Conservation (phyloP, 2,797 vertebrate genomes). For the Periparus ater region DNA sequence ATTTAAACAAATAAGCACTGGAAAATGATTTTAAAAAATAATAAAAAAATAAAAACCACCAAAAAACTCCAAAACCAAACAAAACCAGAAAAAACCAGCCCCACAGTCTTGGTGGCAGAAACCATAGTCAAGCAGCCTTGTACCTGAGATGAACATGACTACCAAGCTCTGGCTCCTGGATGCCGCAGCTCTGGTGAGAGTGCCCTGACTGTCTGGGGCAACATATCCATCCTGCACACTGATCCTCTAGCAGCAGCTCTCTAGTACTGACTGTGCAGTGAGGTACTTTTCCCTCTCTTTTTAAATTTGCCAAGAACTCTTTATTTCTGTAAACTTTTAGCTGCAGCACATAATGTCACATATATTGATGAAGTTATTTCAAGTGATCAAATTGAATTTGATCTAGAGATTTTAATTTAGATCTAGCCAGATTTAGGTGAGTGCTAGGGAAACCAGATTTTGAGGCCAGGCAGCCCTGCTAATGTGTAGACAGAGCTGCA, state of each 20-base stretch:
- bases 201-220: neutral
- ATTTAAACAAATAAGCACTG: neutral
- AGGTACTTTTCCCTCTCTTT: neutral
- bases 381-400: neutral
- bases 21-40: no score
- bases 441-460: neutral
- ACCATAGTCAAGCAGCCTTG: neutral
- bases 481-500: neutral
- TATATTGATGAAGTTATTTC: fast-evolving
- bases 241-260: neutral
- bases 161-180: neutral
- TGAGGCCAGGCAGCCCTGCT: neutral
- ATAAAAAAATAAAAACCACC: no score
- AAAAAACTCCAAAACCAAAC: neutral
- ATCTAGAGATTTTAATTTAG: neutral
- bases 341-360: fast-evolving
- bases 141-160: neutral
- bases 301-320: neutral
- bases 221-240: fast-evolving
- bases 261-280: neutral
- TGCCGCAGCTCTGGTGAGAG: neutral
- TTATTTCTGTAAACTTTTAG: neutral
- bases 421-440: neutral
- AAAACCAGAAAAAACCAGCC: neutral
- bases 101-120: neutral